A percentile compares a stretch with the other conserved stretches of the same genome.
phyloP scores from a whole-genome alignment of 2,113 vertebrate species.

The Cavia porcellus region DNA sequence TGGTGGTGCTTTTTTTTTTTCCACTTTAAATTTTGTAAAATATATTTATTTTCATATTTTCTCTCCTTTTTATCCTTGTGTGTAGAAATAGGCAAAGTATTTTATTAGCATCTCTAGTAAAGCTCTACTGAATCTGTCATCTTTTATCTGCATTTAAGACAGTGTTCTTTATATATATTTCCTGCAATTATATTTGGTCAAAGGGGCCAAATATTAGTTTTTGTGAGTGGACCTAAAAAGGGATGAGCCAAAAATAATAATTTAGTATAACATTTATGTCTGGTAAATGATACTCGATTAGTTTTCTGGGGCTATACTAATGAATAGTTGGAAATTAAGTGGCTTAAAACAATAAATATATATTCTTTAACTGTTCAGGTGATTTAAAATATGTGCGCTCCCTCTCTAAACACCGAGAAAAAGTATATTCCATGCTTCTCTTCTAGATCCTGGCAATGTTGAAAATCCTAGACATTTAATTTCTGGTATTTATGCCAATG shows the following conservation, averaged over 20 bases:
- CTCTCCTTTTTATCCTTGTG: background rate
- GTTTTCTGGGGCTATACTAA: background rate
- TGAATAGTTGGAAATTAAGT: background rate
- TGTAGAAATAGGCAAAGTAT: background rate
- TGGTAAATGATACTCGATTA: background rate
- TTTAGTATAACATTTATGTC: background rate
- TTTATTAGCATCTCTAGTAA: background rate
- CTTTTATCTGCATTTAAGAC: background rate
- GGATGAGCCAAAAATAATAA: background rate
- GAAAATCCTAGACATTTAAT: too few species aligned
- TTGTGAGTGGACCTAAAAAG: background rate
- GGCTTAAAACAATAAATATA: background rate
- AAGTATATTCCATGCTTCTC: rapidly evolving
- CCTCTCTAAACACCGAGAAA: background rate
- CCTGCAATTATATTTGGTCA: background rate
- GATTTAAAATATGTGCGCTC: background rate
- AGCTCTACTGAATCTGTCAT: background rate
- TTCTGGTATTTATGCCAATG: background rate
- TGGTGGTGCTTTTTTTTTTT: background rate
- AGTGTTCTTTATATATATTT: background rate
- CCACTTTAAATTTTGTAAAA: background rate
- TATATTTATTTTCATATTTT: background rate
- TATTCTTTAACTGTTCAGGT: background rate
- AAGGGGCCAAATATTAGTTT: background rate
- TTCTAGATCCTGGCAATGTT: too few species aligned